Conservation (phyloP, 2,113 vertebrate genomes). For the Phylloscopus trochilus region DNA sequence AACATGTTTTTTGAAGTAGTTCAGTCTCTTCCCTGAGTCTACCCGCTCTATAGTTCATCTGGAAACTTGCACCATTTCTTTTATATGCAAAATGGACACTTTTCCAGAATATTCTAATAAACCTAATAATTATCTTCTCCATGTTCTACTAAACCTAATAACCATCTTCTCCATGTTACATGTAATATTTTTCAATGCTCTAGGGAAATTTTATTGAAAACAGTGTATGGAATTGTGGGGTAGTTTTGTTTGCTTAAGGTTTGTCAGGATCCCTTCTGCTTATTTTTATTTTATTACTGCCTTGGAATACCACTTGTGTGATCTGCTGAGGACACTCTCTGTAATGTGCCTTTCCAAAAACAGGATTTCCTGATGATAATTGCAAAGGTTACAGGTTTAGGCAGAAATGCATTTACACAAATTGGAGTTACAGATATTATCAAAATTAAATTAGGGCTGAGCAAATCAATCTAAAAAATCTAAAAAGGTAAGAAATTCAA, state of each 20-base stretch:
- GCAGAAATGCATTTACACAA: slow-evolving; percentile 32
- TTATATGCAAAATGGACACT: background rate
- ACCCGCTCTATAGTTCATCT: background rate
- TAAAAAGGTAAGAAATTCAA: background rate
- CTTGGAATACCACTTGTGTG: background rate
- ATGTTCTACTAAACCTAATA: background rate
- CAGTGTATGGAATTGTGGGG: background rate
- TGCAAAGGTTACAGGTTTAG: background rate
- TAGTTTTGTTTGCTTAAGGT: background rate
- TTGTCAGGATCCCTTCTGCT: background rate
- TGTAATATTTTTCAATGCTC: background rate
- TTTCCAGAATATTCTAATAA: background rate
- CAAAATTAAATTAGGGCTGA: slow-evolving; percentile 21
- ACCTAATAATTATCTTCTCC: background rate
- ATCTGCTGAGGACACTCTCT: background rate
- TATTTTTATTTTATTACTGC: background rate
- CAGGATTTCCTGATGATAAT: background rate
- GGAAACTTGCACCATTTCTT: background rate
- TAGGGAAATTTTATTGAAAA: background rate
- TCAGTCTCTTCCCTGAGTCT: background rate
- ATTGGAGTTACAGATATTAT: slow-evolving; percentile 13
- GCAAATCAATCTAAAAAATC: background rate
- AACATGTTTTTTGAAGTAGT: background rate
- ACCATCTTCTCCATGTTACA: background rate
- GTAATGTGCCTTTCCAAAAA: background rate